phyloP scores from a whole-genome alignment of 2,888 invertebrate genomes.

The Apamea anceps region DNA sequence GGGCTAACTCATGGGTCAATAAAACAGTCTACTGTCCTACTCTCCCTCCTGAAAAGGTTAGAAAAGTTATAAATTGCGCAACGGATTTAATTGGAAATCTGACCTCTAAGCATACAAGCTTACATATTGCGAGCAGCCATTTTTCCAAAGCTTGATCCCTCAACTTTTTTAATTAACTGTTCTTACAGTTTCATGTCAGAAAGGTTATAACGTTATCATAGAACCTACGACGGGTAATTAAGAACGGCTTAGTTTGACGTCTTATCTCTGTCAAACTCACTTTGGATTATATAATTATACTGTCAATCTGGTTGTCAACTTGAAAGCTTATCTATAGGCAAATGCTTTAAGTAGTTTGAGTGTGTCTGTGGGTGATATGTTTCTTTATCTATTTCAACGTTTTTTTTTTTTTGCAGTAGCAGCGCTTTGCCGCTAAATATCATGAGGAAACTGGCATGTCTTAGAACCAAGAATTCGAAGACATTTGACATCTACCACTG shows the following conservation, averaged over 20 bases:
- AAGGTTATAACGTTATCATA: constrained; percentile 28
- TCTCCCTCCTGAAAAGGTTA: constrained; percentile 13
- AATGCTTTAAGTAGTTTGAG: not conserved
- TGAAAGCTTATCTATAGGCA: constrained; percentile 10
- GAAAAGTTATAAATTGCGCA: constrained; percentile 25
- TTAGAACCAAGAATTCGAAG: too few species aligned
- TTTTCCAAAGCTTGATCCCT: constrained; percentile 27
- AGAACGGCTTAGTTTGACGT: constrained; percentile 32
- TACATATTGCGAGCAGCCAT: constrained; percentile 27
- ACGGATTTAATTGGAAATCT: constrained; percentile 32
- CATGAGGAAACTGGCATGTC: too few species aligned
- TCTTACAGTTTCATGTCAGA: constrained; percentile 31
- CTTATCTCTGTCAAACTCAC: constrained; percentile 40
- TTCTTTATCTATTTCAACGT: too few species aligned
- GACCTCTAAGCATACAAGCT: constrained; percentile 23
- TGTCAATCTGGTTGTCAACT: constrained; percentile 47
- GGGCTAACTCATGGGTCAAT: not conserved
- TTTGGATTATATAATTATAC: constrained; percentile 41
- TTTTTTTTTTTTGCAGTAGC: too few species aligned
- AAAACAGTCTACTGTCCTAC: not conserved
- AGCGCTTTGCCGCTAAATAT: too few species aligned
- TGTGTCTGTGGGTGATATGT: not conserved
- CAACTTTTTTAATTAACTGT: constrained; percentile 55
- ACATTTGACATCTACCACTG: too few species aligned
- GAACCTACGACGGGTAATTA: constrained; percentile 34